Evolutionary conservation across 1,140 invertebrate genomes (phyloP).

Genomic region (Pseudomyrmex dendroicus): DNA sequence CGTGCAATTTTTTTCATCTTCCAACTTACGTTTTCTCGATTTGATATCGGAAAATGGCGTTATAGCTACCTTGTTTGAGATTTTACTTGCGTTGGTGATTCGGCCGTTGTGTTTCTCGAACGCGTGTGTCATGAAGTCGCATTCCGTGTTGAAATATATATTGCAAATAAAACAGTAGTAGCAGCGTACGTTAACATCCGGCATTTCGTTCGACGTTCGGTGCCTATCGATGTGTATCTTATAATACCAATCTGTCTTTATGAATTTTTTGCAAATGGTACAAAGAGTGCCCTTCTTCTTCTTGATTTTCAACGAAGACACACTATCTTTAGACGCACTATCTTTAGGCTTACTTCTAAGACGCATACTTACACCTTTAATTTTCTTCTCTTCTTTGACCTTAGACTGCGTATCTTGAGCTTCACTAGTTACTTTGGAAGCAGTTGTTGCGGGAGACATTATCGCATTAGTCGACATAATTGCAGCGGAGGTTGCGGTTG

Average conservation of each 20-base stretch:
- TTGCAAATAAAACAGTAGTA: constrained; percentile 76
- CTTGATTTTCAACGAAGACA: constrained; percentile 16
- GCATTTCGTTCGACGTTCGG: constrained; percentile 67
- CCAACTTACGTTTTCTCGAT: neutral
- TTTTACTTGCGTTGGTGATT: neutral
- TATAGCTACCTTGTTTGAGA: no score
- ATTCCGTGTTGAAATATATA: constrained; percentile 74
- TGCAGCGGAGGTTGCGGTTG: neutral
- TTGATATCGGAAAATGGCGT: neutral
- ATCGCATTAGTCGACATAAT: no score
- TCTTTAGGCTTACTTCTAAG: no score
- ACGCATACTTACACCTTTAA: no score
- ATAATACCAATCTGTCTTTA: constrained; percentile 82
- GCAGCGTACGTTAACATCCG: no score
- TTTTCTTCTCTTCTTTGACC: no score
- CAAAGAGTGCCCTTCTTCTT: constrained; percentile 77
- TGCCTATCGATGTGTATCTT: constrained; percentile 81
- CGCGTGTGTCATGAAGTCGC: constrained; percentile 79
- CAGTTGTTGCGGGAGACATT: no score
- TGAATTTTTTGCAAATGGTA: constrained; percentile 78
- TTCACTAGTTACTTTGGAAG: no score
- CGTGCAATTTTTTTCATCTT: constrained; percentile 21
- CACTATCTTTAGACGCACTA: neutral
- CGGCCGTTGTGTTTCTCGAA: constrained; percentile 69
- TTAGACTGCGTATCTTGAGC: no score